phyloP scores from a whole-genome alignment of 2,797 vertebrate genomes.

The Phoeniculus purpureus region DNA sequence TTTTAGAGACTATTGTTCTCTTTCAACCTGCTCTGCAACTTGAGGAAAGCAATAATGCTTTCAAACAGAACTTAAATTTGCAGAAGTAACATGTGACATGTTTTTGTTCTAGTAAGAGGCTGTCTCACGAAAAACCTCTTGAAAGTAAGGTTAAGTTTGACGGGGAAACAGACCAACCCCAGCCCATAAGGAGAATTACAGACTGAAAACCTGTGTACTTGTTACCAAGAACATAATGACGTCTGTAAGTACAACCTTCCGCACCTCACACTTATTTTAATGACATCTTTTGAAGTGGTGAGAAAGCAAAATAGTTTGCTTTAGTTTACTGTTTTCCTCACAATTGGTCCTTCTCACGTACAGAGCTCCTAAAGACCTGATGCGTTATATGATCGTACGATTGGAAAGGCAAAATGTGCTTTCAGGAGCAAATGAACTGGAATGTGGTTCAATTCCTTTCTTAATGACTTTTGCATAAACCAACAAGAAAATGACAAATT shows the following conservation, averaged over 20 bases:
- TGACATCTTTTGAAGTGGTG: conserved; percentile 29
- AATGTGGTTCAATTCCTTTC: background rate
- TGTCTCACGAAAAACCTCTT: conserved; percentile 2
- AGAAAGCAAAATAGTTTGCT: conserved; percentile 25
- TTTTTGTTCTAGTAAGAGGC: background rate
- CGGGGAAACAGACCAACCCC: background rate
- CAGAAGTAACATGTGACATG: background rate
- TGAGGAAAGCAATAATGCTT: conserved; percentile 36
- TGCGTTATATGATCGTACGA: background rate
- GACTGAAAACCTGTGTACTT: background rate
- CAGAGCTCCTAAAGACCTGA: background rate
- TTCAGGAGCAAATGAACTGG: background rate
- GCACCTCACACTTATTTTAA: background rate
- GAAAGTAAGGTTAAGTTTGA: conserved; percentile 16
- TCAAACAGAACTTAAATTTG: conserved; percentile 39
- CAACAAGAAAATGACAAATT: background rate
- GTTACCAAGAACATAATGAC: conserved; percentile 32
- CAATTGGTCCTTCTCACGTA: background rate
- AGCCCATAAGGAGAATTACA: background rate
- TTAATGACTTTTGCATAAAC: background rate
- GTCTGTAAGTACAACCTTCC: conserved; percentile 13
- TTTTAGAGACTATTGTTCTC: conserved; percentile 75
- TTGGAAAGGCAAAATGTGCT: background rate
- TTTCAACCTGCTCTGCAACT: conserved; percentile 51
- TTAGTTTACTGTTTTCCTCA: background rate